Base-by-base conservation (phyloP, 2,113 vertebrate genomes). In the Hippocampus abdominalis region DNA sequence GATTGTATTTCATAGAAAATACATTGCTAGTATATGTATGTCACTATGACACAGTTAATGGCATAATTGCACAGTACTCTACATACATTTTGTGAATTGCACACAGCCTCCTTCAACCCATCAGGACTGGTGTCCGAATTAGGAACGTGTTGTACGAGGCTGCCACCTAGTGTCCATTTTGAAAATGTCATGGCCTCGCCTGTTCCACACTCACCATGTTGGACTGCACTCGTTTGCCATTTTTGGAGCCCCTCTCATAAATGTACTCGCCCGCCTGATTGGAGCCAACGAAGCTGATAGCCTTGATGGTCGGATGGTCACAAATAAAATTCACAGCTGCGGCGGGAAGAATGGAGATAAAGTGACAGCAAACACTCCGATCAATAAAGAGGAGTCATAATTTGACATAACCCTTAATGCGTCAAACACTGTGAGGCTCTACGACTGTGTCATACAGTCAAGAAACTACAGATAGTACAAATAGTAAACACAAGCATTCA, bases 231-330 rank as follows among this genome's bases (percentile, higher is more conserved):
- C 96, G 93, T 90, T 98, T 98, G 85, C 96, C 96, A 39, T 97
- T 92, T 90, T 91, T 94, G 54, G 95, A 98, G 68, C 96, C 96
- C 78, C 94, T 94, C 88, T 96, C 94, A 62, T 98, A 98, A 90
- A 99, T 98, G 83, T 99, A 95, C 79, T 99, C 96, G 66, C 97
- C 96, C 51, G 95, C 97, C 89, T 95, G 94, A 89, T 98, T 99
- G 74, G 97, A 98, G 79, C 97, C 97, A 84, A 98, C 97, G 87
- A 99, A 99, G 89, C 97, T 98, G 93, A 99, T 96, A 6, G 96
- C 95, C 84, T 90, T 96, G 90, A 99, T 96, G 77, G 94, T 91
- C n/a, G 94, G 95, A 83, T 99, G 93, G 94, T 98, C 96, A 77
- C 97, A 99, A 89, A 97, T 94, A 82, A 96, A 96, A 84, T 95